Evolutionary conservation across 2,888 invertebrate genomes (phyloP), one percentile per base, ranked within the genome.

Genomic region (Loripinus fragilis): DNA sequence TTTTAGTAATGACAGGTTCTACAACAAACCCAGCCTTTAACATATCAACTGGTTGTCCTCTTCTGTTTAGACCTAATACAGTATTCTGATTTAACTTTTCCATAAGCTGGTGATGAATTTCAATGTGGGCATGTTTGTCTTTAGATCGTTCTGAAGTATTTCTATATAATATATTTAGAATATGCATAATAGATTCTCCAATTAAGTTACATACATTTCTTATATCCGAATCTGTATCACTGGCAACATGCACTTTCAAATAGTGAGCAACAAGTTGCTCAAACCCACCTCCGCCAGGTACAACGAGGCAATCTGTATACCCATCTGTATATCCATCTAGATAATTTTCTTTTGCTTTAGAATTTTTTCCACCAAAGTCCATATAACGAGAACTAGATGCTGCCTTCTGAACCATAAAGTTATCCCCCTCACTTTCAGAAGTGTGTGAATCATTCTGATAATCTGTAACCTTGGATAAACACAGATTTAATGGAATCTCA

Each of bases 1-100:
- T 52, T 78, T 90, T 90, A 17, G 76, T 33, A 15, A 30, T 60
- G 5, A 89, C 35, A n/a, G 87, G 83, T 60, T 90, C 90, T 8
- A 87, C n/a, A 10, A 84, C 71, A 2, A 78, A 80, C 2, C 78
- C 81, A 42, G 30, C 45, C 2, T 64, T 55, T 5, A 60, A 35
- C 52, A 74, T 15, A 42, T 67, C 55, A 69, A 71, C 65, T 25
- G 78, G 66, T 33, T 33, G 12, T 10, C 83, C 83, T 28, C 74
- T 48, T 64, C 74, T 74, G 30, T 76, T 64, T n/a, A 83, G 42
- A 3, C 76, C 78, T 30, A 48, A 74, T 41, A 81, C 35, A 1
- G 65, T 2, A 20, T 74, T 78, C 10, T 48, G 15, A 8, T 30
- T 20, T 17, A 74, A 5, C 28, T 76, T 71, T 0, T 67, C 64